A percentile compares a stretch with the other conserved stretches of the same genome.
These are phyloP conservation scores for Takifugu rubripes DNA, from an alignment of 2,797 vertebrate species.

Conservation along the genomic window DNA sequence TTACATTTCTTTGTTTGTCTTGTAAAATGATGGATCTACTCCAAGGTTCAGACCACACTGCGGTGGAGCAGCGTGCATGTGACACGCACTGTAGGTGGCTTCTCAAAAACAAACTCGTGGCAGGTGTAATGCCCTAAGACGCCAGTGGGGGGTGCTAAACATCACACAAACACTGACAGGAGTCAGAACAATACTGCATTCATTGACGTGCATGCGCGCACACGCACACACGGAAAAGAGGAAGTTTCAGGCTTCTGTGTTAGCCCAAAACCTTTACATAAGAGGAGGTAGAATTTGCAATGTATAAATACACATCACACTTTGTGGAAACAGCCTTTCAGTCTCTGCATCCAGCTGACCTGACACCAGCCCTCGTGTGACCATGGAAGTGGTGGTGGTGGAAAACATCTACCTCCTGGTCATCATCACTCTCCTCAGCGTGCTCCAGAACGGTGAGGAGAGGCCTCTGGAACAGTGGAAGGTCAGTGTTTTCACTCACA, in stretches of 20 bases:
- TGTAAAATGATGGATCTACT: too few species aligned
- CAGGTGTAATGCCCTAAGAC: too few species aligned
- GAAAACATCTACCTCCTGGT: constrained; percentile 85
- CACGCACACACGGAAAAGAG: constrained; percentile 4
- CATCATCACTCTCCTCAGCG: constrained; percentile 87
- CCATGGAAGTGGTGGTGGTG: constrained; percentile 79
- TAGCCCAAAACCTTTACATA: constrained; percentile 51
- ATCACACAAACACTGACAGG: too few species aligned
- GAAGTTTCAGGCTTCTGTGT: constrained; percentile 27
- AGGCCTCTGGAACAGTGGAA: background rate
- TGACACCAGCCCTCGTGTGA: background rate
- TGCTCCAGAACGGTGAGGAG: constrained; percentile 88
- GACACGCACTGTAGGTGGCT: too few species aligned
- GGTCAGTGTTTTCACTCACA: background rate
- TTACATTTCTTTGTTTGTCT: too few species aligned
- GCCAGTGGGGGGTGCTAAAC: too few species aligned
- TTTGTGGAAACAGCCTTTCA: background rate
- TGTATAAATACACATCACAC: background rate
- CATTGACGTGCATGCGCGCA: background rate
- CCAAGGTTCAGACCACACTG: too few species aligned
- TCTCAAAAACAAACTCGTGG: too few species aligned
- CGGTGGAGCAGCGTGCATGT: too few species aligned
- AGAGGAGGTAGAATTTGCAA: constrained; percentile 42
- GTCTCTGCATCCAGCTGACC: constrained; percentile 16
- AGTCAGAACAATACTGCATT: too few species aligned